These are phyloP conservation scores for Chionis minor DNA, from an alignment of 2,113 vertebrate genomes.

Conservation along the genomic window DNA sequence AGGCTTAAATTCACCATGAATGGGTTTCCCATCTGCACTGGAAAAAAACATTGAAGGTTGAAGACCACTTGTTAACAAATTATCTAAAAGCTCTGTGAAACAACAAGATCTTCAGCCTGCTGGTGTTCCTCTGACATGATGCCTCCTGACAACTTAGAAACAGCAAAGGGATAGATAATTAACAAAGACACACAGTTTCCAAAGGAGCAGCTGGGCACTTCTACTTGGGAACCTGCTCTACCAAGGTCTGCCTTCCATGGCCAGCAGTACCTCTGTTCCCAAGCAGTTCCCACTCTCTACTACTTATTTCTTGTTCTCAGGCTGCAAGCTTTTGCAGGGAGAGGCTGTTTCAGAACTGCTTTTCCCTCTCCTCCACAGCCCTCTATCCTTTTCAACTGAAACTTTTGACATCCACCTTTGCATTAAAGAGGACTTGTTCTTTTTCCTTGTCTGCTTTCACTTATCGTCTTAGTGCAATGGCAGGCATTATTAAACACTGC, in stretches of 20 bases:
- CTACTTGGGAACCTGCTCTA: neutral
- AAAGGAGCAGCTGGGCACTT: neutral
- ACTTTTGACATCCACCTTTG: neutral
- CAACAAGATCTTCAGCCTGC: neutral
- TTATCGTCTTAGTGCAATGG: neutral
- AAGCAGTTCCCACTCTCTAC: neutral
- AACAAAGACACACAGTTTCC: neutral
- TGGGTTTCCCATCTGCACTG: neutral
- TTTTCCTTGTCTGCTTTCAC: neutral
- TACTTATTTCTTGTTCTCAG: neutral
- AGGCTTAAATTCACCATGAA: neutral
- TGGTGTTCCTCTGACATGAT: neutral
- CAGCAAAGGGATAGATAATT: neutral
- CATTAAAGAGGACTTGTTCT: slow-evolving; percentile 2
- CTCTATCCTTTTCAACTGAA: neutral
- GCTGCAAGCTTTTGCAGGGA: neutral
- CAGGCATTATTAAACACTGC: neutral
- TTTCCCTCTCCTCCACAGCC: neutral
- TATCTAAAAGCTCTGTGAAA: neutral
- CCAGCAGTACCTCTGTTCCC: neutral
- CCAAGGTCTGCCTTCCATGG: neutral
- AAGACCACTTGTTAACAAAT: neutral
- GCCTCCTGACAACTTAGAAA: neutral
- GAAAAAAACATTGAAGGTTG: neutral
- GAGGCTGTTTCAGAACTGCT: neutral